Conservation (phyloP, 2,797 vertebrate genomes). For the Xenopus petersii region DNA sequence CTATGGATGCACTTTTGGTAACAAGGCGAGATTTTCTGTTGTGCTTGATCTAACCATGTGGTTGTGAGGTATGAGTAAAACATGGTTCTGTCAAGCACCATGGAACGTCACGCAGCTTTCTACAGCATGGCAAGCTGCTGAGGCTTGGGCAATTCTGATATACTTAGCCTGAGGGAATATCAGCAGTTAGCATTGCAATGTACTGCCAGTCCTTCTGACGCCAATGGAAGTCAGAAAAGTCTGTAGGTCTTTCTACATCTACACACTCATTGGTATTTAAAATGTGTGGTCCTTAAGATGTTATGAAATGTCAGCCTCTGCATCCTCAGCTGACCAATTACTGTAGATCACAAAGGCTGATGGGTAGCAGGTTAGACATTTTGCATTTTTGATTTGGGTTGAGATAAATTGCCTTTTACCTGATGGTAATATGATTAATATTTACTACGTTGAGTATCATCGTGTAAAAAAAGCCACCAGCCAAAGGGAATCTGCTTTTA, state of each 20-base stretch:
- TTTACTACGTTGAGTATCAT: no score
- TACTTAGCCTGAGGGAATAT: constrained; percentile 37
- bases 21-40: constrained; percentile 97
- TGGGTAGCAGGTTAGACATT: no score
- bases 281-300: no score
- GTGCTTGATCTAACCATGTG: constrained; percentile 99
- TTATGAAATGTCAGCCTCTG: background rate
- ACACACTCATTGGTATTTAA: no score
- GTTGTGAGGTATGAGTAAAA: constrained; percentile 96
- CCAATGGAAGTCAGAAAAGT: constrained; percentile 17
- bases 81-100: constrained; percentile 99
- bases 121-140: constrained; percentile 92
- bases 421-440: no score
- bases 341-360: no score
- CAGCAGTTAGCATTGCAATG: background rate
- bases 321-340: no score
- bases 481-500: no score
- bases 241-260: background rate
- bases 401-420: no score
- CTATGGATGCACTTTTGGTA: constrained; percentile 88
- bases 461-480: no score
- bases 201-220: constrained; percentile 23
- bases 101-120: constrained; percentile 97
- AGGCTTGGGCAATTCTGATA: constrained; percentile 70
- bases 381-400: no score